A percentile compares a stretch with the other conserved stretches of the same genome.
Conservation (phyloP, 1,140 invertebrate species). For the Papilio polytes region DNA sequence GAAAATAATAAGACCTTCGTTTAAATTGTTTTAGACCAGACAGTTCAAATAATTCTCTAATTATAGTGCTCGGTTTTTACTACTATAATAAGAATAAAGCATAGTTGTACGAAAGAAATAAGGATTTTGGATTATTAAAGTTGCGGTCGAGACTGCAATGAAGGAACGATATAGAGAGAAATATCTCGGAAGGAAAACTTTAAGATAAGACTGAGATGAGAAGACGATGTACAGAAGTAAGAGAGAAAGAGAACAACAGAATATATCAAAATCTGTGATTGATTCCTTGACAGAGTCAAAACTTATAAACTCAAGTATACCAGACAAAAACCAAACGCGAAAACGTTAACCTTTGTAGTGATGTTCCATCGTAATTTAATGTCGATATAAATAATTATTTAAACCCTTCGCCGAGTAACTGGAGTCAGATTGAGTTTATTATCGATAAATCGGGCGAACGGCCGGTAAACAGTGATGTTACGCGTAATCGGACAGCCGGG, state of each 20-base stretch:
- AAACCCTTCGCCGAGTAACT: conserved; percentile 11
- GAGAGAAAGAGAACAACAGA: neutral
- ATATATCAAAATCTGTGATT: no score
- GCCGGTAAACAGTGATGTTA: conserved; percentile 43
- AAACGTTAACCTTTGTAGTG: neutral
- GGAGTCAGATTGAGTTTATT: conserved; percentile 45
- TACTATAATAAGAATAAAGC: no score
- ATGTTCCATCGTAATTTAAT: conserved; percentile 15
- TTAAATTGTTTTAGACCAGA: neutral
- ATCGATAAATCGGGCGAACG: conserved; percentile 53
- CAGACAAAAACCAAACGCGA: neutral
- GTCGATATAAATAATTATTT: conserved; percentile 21
- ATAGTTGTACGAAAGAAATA: no score
- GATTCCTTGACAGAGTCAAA: neutral
- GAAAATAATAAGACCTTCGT: neutral
- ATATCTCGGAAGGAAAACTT: no score
- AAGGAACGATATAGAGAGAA: no score
- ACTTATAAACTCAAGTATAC: neutral
- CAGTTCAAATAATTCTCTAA: no score
- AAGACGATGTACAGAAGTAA: no score
- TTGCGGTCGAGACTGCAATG: no score
- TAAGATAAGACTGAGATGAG: no score
- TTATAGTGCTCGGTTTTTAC: no score
- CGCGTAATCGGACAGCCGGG: conserved; percentile 40
- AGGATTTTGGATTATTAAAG: no score